A percentile compares a stretch with the other conserved stretches of the same genome.
Evolutionary conservation across 2,888 invertebrate genomes (phyloP).

Genomic region (Embidobia sp.): DNA sequence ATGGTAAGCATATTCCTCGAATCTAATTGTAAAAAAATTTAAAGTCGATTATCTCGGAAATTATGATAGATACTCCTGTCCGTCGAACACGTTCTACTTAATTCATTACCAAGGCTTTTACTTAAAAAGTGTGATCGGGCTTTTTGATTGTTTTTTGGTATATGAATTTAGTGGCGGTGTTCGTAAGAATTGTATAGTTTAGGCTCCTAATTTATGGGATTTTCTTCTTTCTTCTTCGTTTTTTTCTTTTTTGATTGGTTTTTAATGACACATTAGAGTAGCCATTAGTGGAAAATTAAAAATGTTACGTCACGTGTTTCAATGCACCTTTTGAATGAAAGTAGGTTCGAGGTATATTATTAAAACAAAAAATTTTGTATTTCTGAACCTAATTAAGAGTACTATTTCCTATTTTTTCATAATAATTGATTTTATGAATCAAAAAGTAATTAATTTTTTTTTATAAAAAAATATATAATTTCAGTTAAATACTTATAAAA

Average conservation of each 20-base stretch:
- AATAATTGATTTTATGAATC: too few species aligned
- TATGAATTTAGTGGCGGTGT: not conserved
- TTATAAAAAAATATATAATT: too few species aligned
- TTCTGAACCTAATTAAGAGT: too few species aligned
- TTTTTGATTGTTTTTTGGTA: not conserved
- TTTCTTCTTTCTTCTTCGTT: not conserved
- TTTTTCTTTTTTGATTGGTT: conserved; percentile 1
- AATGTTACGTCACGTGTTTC: not conserved
- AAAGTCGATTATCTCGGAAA: not conserved
- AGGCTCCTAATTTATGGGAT: not conserved
- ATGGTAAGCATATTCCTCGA: not conserved
- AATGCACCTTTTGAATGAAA: not conserved
- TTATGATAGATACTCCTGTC: not conserved
- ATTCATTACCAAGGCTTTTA: conserved; percentile 18
- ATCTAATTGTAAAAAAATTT: not conserved
- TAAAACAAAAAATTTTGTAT: too few species aligned
- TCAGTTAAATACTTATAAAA: too few species aligned
- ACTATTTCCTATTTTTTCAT: too few species aligned
- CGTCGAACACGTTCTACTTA: conserved; percentile 1
- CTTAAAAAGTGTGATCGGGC: not conserved
- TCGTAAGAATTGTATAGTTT: not conserved
- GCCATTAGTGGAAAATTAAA: not conserved
- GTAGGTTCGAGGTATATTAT: not conserved
- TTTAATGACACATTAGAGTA: not conserved
- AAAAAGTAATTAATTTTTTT: too few species aligned